Evolutionary conservation across 1,140 invertebrate genomes (phyloP).

Genomic region (Triops longicaudatus): DNA sequence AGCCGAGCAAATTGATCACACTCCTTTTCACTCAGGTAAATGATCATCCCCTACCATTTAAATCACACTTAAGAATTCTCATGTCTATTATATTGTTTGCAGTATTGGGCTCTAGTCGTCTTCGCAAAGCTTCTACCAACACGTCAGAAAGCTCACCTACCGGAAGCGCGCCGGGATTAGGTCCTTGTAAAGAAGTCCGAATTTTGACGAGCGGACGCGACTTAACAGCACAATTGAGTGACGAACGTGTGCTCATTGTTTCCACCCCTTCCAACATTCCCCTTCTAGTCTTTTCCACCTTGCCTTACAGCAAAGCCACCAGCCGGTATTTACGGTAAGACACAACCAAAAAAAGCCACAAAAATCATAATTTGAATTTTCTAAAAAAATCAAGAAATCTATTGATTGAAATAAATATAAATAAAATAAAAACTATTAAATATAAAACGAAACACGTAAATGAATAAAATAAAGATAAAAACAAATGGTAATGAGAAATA

Average conservation of each 20-base stretch:
- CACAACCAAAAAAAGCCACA: too few species aligned
- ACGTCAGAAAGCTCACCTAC: slow-evolving; percentile 41
- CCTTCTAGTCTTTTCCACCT: slow-evolving; percentile 69
- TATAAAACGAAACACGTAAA: too few species aligned
- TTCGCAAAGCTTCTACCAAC: slow-evolving; percentile 33
- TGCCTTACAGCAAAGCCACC: slow-evolving; percentile 64
- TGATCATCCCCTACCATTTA: background rate
- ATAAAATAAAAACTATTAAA: too few species aligned
- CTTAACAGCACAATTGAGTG: slow-evolving; percentile 48
- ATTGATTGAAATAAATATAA: too few species aligned
- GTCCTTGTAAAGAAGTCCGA: slow-evolving; percentile 48
- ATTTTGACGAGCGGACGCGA: slow-evolving; percentile 34
- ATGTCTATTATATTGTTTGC: background rate
- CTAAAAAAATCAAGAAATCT: too few species aligned
- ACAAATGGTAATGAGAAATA: too few species aligned
- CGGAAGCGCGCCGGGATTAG: slow-evolving; percentile 30
- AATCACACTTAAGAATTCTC: background rate
- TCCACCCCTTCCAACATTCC: slow-evolving; percentile 57
- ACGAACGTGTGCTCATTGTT: slow-evolving; percentile 67
- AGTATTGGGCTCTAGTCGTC: slow-evolving; percentile 23
- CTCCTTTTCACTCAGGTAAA: background rate
- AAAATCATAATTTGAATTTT: too few species aligned
- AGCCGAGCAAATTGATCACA: background rate
- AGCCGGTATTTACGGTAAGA: slow-evolving; percentile 52
- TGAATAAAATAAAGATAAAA: too few species aligned